These are phyloP conservation scores for Ammodytes marinus DNA, from an alignment of 2,113 vertebrate genomes.

Conservation along the genomic window DNA sequence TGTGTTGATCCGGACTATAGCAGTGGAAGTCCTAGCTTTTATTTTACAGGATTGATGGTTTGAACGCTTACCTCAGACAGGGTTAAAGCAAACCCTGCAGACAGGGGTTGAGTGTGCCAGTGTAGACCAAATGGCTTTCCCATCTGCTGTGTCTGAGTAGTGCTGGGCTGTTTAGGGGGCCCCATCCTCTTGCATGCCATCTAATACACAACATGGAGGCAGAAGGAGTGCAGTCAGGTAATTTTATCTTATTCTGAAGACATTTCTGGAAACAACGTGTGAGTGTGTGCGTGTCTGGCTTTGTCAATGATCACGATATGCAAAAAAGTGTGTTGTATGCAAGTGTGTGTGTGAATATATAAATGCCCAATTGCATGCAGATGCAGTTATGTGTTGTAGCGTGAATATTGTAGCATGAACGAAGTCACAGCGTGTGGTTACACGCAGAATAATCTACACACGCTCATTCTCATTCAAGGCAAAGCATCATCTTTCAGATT, in stretches of 20 bases:
- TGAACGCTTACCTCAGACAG: conserved; percentile 5
- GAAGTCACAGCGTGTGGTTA: conserved; percentile 26
- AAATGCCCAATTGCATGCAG: conserved; percentile 30
- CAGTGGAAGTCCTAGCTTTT: conserved; percentile 13
- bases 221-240: conserved; percentile 22
- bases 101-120: conserved; percentile 14
- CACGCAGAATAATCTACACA: conserved; percentile 24
- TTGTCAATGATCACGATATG: background rate
- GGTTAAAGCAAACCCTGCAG: conserved; percentile 39
- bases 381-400: conserved; percentile 19
- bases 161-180: conserved; percentile 8
- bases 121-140: conserved; percentile 51
- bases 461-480: conserved; percentile 16
- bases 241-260: conserved; percentile 31
- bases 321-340: background rate
- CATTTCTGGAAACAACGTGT: conserved; percentile 9
- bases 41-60: conserved; percentile 44
- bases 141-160: conserved; percentile 57
- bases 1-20: background rate
- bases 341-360: background rate
- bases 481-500: background rate
- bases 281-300: background rate
- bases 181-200: conserved; percentile 38
- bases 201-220: conserved; percentile 54
- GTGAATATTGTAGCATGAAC: conserved; percentile 13